Conservation (phyloP, 2,888 invertebrate genomes). For the Choristoneura rosaceana region DNA sequence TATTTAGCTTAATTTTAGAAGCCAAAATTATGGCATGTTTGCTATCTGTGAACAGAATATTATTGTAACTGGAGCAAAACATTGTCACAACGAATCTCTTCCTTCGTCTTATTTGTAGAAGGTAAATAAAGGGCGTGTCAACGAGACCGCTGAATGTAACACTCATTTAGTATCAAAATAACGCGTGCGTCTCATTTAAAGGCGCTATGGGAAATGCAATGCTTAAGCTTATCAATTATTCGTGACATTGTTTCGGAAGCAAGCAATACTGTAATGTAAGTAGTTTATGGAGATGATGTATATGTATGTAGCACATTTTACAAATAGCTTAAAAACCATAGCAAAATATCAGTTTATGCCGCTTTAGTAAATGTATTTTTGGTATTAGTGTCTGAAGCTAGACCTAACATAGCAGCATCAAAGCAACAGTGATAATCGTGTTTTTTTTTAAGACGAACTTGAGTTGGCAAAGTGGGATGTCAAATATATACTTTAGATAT, state of each 20-base stretch:
- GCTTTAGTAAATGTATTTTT: too few relatives aligned
- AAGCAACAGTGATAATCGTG: too few relatives aligned
- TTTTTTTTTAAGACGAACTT: too few relatives aligned
- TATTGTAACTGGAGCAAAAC: background rate
- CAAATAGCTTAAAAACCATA: too few relatives aligned
- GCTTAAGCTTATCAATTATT: background rate
- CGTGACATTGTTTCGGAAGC: background rate
- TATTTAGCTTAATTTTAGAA: too few relatives aligned
- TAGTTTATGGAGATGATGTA: background rate
- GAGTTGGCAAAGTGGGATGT: too few relatives aligned
- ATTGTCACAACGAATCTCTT: background rate
- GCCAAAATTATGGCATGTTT: too few relatives aligned
- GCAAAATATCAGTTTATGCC: too few relatives aligned
- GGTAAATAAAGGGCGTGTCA: slow-evolving; percentile 2
- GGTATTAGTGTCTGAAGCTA: too few relatives aligned
- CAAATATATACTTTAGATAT: too few relatives aligned
- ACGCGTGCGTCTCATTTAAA: slow-evolving; percentile 1
- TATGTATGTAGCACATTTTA: background rate
- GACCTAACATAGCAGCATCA: too few relatives aligned
- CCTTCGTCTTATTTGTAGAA: background rate
- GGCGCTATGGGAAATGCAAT: background rate
- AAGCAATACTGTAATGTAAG: background rate
- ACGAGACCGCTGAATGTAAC: background rate
- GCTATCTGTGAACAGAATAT: background rate
- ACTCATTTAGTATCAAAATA: background rate